These are phyloP conservation scores for Zonitis immaculata DNA, from an alignment of 2,888 invertebrate genomes.

Conservation along the genomic window DNA sequence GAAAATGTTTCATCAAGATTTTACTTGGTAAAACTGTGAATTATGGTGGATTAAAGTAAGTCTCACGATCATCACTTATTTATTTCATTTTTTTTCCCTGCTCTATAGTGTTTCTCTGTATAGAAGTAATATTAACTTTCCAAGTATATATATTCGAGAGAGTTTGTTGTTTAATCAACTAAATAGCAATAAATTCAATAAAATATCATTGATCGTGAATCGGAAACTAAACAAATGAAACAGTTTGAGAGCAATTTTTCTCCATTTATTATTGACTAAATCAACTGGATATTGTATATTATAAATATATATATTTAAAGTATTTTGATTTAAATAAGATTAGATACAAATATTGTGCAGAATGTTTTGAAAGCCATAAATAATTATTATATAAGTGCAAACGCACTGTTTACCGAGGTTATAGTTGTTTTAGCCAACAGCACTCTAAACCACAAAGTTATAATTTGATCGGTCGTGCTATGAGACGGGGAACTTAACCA, in stretches of 20 bases:
- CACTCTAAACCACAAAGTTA: conserved; percentile 47
- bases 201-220: conserved; percentile 16
- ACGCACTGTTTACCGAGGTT: conserved; percentile 48
- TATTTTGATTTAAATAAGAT: conserved; percentile 10
- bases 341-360: conserved; percentile 22
- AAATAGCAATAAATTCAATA: conserved; percentile 12
- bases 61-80: conserved; percentile 1
- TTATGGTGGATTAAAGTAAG: not conserved
- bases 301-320: no score
- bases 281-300: no score
- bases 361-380: conserved; percentile 33
- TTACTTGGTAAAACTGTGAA: not conserved
- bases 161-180: conserved; percentile 6
- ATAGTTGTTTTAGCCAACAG: conserved; percentile 48
- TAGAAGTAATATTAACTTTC: conserved; percentile 1
- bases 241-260: conserved; percentile 11
- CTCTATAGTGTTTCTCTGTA: no score
- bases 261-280: no score
- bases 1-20: not conserved
- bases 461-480: conserved; percentile 51
- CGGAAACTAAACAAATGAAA: conserved; percentile 7
- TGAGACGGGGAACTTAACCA: conserved; percentile 45
- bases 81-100: not conserved
- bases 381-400: conserved; percentile 47
- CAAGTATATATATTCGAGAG: not conserved